These are phyloP conservation scores for Gryllus longicercus DNA, from an alignment of 2,888 invertebrate genomes.

Conservation along the genomic window DNA sequence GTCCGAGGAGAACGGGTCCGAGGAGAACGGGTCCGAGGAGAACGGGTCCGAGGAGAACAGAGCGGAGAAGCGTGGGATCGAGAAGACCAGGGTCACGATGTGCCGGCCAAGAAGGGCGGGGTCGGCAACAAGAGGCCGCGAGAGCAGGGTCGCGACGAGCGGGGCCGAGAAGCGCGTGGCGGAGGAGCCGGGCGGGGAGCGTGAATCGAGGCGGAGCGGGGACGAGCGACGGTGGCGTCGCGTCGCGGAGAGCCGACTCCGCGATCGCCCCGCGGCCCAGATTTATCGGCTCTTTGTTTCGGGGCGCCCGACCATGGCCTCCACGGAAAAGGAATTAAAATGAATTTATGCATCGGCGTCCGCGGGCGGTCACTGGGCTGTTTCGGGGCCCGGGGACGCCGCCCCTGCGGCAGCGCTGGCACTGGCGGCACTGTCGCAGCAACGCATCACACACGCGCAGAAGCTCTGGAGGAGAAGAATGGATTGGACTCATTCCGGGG, in stretches of 20 bases:
- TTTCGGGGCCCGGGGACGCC: neutral
- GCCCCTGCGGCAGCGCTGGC: neutral
- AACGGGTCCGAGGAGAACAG: too few relatives aligned
- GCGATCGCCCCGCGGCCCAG: constrained; percentile 2
- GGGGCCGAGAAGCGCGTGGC: too few relatives aligned
- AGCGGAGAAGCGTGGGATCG: too few relatives aligned
- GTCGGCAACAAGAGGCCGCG: too few relatives aligned
- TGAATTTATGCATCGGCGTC: neutral
- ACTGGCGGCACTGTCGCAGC: neutral
- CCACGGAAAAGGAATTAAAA: neutral
- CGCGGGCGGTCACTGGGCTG: too few relatives aligned
- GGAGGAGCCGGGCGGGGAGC: neutral
- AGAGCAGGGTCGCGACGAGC: too few relatives aligned
- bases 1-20: too few relatives aligned
- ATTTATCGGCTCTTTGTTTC: constrained; percentile 7
- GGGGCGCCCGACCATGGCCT: neutral
- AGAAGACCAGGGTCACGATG: too few relatives aligned
- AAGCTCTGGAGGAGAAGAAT: neutral
- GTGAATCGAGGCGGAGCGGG: neutral
- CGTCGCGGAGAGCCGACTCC: neutral
- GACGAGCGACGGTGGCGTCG: neutral
- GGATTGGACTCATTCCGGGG: too few relatives aligned
- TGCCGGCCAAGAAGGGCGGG: too few relatives aligned
- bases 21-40: too few relatives aligned
- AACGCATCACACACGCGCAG: neutral